A percentile compares a stretch with the other conserved stretches of the same genome.
phyloP scores from a whole-genome alignment of 2,797 vertebrate species.

The Rhinichthys osculus region DNA sequence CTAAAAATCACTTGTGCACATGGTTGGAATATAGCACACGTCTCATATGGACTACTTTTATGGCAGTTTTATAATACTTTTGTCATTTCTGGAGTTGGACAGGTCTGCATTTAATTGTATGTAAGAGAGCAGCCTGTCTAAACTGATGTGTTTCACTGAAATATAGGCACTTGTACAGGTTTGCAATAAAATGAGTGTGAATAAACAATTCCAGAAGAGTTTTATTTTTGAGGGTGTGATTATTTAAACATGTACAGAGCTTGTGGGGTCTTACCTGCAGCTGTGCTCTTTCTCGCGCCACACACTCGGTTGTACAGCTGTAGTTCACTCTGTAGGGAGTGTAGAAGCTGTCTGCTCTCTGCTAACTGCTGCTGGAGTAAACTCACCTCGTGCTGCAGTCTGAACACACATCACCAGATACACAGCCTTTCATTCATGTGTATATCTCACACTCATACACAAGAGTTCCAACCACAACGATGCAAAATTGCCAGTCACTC shows the following conservation, averaged over 20 bases:
- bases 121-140: no score
- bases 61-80: no score
- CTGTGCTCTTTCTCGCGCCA: constrained; percentile 67
- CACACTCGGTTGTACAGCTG: constrained; percentile 83
- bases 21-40: neutral
- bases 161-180: neutral
- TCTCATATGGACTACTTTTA: no score
- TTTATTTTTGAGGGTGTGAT: neutral
- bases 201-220: neutral
- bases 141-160: neutral
- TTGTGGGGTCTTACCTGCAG: constrained; percentile 77
- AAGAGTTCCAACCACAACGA: neutral
- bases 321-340: constrained; percentile 86
- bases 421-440: constrained; percentile 20
- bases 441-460: constrained; percentile 6
- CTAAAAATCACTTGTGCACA: neutral
- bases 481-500: neutral
- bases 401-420: constrained; percentile 63
- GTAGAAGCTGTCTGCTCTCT: constrained; percentile 86
- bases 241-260: neutral
- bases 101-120: no score
- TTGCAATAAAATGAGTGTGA: neutral
- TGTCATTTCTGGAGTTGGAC: no score
- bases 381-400: constrained; percentile 86
- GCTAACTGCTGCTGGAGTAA: constrained; percentile 90